Percentiles rank a stretch among this genome's conserved stretches.
Evolutionary conservation across 2,888 invertebrate genomes (phyloP).

Genomic region (Mythimna vitellina): DNA sequence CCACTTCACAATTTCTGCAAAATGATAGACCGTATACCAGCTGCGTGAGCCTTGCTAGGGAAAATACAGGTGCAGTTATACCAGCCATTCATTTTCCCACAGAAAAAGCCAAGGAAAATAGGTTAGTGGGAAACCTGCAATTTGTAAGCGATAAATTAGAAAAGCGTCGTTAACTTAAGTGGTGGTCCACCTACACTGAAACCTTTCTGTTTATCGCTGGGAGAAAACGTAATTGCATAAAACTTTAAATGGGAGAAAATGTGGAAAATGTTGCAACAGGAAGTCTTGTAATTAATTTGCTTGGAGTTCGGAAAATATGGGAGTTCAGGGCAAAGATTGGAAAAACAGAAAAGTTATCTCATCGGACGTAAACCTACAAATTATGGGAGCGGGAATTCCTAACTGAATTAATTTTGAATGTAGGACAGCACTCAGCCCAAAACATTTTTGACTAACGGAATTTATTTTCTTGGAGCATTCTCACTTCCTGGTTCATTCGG

Average conservation of each 20-base stretch:
- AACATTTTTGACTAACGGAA: conserved; percentile 38
- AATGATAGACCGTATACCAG: neutral
- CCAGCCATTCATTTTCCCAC: conserved; percentile 29
- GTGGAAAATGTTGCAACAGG: conserved; percentile 30
- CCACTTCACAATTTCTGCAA: neutral
- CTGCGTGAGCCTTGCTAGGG: neutral
- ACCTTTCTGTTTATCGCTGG: conserved; percentile 23
- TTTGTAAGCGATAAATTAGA: conserved; percentile 51
- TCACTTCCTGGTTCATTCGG: conserved; percentile 3
- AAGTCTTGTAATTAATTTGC: conserved; percentile 45
- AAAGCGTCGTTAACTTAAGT: conserved; percentile 47
- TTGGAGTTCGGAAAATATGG: conserved; percentile 50
- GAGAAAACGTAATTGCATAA: conserved; percentile 41
- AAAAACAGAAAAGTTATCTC: conserved; percentile 63
- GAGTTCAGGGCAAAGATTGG: conserved; percentile 28
- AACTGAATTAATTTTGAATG: conserved; percentile 66
- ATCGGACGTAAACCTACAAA: conserved; percentile 51
- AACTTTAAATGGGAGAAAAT: conserved; percentile 54
- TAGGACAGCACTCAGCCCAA: conserved; percentile 50
- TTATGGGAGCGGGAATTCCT: conserved; percentile 51
- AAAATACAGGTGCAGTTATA: conserved; percentile 28
- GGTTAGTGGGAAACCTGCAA: conserved; percentile 39
- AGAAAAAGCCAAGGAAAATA: conserved; percentile 41
- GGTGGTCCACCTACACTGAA: conserved; percentile 26
- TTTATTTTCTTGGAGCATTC: conserved; percentile 55